phyloP scores from a whole-genome alignment of 2,113 vertebrate species.

The Propithecus coquereli region DNA sequence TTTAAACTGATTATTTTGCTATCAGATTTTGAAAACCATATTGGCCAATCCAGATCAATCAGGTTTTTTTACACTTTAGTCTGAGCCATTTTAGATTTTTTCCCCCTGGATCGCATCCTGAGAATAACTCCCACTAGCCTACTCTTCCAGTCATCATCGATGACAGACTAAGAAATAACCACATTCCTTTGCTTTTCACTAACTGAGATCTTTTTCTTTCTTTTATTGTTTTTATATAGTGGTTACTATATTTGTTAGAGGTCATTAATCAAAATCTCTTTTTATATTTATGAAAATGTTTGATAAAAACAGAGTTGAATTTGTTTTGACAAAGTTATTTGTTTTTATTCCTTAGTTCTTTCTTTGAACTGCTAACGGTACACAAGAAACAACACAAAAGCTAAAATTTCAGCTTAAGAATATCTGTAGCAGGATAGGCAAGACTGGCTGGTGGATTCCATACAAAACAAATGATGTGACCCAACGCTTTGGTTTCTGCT shows the following conservation, averaged over 20 bases:
- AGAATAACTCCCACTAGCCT: neutral
- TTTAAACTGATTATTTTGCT: neutral
- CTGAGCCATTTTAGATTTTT: neutral
- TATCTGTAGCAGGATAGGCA: neutral
- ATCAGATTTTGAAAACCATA: constrained; percentile 20
- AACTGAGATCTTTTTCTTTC: neutral
- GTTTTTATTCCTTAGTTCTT: neutral
- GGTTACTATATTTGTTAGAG: neutral
- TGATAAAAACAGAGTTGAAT: neutral
- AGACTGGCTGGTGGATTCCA: neutral
- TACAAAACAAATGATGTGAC: neutral
- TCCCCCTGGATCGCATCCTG: neutral
- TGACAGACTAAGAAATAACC: neutral
- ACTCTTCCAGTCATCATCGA: neutral
- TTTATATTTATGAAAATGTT: constrained; percentile 10
- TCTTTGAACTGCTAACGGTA: neutral
- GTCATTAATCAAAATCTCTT: neutral
- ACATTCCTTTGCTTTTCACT: neutral
- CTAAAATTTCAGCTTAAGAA: neutral
- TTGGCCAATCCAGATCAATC: neutral
- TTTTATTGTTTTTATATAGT: neutral
- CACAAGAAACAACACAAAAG: neutral
- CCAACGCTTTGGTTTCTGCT: neutral
- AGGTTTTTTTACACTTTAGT: constrained; percentile 31
- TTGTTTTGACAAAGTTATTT: constrained; percentile 15